Evolutionary conservation across 2,888 invertebrate species (phyloP).

Genomic region (Crematogaster levior): DNA sequence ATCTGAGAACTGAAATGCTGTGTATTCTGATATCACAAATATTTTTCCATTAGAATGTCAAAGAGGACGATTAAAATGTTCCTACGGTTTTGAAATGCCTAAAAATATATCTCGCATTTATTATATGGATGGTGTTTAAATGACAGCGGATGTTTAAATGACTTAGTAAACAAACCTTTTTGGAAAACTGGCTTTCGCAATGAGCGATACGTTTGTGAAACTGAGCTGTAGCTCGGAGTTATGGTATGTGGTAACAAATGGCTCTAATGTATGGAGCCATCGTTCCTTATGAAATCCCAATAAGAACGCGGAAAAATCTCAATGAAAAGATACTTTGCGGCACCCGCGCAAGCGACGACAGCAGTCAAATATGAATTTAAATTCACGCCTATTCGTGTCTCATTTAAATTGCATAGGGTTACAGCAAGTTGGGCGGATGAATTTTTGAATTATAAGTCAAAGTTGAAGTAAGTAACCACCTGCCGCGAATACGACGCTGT

Average conservation of each 20-base stretch:
- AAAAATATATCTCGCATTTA: background rate
- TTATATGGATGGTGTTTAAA: too few species aligned
- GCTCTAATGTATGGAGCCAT: background rate
- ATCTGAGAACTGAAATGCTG: background rate
- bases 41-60: background rate
- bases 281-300: background rate
- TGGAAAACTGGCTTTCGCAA: background rate
- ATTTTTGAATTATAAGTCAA: constrained; percentile 60
- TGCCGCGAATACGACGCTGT: constrained; percentile 7
- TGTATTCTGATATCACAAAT: too few species aligned
- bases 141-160: background rate
- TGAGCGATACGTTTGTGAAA: background rate
- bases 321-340: background rate
- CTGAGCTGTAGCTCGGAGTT: background rate
- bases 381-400: constrained; percentile 35
- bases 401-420: constrained; percentile 62
- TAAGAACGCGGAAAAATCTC: background rate
- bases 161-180: background rate
- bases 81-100: background rate
- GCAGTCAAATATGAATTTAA: constrained; percentile 37
- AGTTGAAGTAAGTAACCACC: constrained; percentile 43
- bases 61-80: background rate
- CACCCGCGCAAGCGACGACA: background rate
- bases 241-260: background rate
- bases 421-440: constrained; percentile 47